Evolutionary conservation across 2,113 vertebrate species (phyloP).

Genomic region (Gasterosteus aculeatus): DNA sequence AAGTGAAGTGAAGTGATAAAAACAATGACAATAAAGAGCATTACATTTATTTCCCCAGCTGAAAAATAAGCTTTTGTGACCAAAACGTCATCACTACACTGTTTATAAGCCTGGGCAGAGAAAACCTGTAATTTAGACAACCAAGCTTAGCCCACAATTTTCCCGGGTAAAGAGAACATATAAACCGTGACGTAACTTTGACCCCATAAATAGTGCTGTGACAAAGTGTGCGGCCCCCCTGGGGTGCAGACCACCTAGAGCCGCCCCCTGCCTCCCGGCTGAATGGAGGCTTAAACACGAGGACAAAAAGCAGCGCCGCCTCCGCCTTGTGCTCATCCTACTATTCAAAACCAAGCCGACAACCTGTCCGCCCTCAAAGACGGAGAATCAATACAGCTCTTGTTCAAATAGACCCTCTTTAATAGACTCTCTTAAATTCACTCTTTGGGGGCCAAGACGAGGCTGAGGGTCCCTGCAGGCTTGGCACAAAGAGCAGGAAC

Average conservation of each 20-base stretch:
- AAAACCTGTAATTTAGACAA: not conserved
- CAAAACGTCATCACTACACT: not conserved
- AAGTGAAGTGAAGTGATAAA: not conserved
- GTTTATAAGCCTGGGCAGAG: not conserved
- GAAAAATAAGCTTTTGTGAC: not conserved
- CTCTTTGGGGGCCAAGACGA: constrained; percentile 42
- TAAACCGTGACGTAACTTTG: constrained; percentile 4
- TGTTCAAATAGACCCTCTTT: constrained; percentile 73
- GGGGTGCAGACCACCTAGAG: constrained; percentile 52
- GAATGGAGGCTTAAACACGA: constrained; percentile 51
- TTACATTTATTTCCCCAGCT: not conserved
- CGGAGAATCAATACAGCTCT: constrained; percentile 67
- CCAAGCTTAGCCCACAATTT: not conserved
- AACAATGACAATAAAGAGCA: too few species aligned
- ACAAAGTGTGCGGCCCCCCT: constrained; percentile 25
- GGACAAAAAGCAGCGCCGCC: constrained; percentile 64
- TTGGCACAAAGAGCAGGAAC: constrained; percentile 58
- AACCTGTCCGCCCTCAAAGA: constrained; percentile 58
- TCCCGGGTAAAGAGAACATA: not conserved
- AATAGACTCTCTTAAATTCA: constrained; percentile 69
- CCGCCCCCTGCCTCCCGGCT: constrained; percentile 52
- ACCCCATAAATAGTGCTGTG: constrained; percentile 3
- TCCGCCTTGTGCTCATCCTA: constrained; percentile 54
- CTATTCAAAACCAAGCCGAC: constrained; percentile 58
- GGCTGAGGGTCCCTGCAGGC: constrained; percentile 51